Evolutionary conservation across 1,140 invertebrate genomes (phyloP).

Genomic region (Physella acuta): DNA sequence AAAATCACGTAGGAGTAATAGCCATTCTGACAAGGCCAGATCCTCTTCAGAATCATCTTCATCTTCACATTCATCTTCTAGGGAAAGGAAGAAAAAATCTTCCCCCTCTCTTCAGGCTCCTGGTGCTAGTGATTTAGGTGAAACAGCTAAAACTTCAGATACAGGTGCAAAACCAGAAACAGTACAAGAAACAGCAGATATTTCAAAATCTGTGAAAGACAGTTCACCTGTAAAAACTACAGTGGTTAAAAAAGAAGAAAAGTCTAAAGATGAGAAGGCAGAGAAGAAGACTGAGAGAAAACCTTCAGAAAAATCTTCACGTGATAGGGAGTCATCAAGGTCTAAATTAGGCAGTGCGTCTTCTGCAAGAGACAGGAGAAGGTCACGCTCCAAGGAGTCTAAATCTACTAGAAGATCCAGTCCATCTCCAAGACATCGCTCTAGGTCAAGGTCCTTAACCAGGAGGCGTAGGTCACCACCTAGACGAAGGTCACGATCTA

Average conservation of each 20-base stretch:
- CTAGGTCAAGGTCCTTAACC: conserved; percentile 27
- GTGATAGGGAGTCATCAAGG: neutral
- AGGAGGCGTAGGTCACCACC: conserved; percentile 19
- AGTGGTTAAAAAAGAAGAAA: neutral
- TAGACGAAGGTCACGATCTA: conserved; percentile 12
- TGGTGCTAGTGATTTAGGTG: neutral
- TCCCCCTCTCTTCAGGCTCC: neutral
- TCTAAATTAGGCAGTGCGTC: neutral
- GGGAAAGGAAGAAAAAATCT: conserved; percentile 8
- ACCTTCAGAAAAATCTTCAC: neutral
- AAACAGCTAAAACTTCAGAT: neutral
- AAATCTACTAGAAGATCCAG: neutral
- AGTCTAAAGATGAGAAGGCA: neutral
- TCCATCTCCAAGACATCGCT: conserved; percentile 28
- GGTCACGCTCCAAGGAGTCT: conserved; percentile 10
- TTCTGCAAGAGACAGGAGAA: conserved; percentile 1
- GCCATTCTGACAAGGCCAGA: conserved; percentile 20
- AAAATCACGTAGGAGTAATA: conserved; percentile 5
- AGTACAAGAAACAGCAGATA: neutral
- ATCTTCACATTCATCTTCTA: conserved; percentile 6
- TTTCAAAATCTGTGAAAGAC: neutral
- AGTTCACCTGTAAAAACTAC: neutral
- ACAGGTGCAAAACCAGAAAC: no score
- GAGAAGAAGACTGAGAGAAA: conserved; percentile 6
- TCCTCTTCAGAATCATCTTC: conserved; percentile 18